phyloP scores from a whole-genome alignment of 2,113 vertebrate species.

The Cyrtonyx montezumae region DNA sequence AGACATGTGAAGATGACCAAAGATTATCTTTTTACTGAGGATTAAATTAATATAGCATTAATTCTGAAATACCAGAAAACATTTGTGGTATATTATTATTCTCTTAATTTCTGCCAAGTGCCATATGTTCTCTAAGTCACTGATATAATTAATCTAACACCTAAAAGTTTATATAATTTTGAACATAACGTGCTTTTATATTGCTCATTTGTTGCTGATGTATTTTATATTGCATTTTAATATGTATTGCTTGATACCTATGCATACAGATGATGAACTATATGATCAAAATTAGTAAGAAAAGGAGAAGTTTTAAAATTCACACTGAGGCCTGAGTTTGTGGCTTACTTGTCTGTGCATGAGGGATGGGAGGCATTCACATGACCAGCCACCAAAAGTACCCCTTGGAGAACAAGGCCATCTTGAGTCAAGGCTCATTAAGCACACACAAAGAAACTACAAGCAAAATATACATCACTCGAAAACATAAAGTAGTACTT shows the following conservation, averaged over 20 bases:
- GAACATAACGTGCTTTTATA: neutral
- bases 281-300: neutral
- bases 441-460: neutral
- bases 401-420: neutral
- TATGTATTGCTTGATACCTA: neutral
- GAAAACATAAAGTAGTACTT: neutral
- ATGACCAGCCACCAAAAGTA: neutral
- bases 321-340: neutral
- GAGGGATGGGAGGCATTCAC: neutral
- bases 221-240: neutral
- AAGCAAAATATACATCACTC: neutral
- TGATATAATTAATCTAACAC: neutral
- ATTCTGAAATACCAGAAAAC: neutral
- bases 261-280: neutral
- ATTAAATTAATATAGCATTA: neutral
- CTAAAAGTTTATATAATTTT: neutral
- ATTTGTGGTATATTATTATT: neutral
- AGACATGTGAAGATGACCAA: neutral
- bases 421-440: neutral
- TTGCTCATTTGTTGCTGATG: neutral
- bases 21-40: neutral
- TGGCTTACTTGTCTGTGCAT: fast-evolving
- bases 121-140: neutral
- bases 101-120: neutral
- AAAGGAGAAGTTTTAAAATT: neutral